Conservation (phyloP, 2,797 vertebrate species). For the Acestrorhynchus altus region DNA sequence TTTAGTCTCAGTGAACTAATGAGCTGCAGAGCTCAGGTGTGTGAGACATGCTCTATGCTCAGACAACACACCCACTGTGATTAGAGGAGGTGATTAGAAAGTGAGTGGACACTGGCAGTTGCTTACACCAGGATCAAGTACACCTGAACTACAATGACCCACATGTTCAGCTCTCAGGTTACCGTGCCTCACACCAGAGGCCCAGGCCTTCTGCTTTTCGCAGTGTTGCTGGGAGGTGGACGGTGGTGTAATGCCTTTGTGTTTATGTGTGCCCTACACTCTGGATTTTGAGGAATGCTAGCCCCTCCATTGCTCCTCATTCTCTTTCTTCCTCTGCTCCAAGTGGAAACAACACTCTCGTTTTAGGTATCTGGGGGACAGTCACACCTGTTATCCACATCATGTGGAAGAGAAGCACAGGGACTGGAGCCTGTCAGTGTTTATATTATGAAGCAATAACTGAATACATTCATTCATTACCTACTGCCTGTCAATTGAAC, state of each 20-base stretch:
- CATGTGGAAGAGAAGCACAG: slow-evolving; percentile 18
- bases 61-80: slow-evolving; percentile 38
- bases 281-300: slow-evolving; percentile 32
- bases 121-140: slow-evolving; percentile 7
- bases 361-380: slow-evolving; percentile 19
- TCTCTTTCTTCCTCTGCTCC: slow-evolving; percentile 19
- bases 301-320: slow-evolving; percentile 6
- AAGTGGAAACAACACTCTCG: slow-evolving; percentile 37
- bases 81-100: slow-evolving; percentile 40
- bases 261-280: slow-evolving; percentile 9
- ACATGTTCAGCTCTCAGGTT: slow-evolving; percentile 30
- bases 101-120: slow-evolving; percentile 15
- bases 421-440: slow-evolving; percentile 16
- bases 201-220: background rate
- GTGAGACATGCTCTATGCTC: background rate
- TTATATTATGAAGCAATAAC: background rate
- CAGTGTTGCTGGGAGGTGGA: background rate
- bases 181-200: slow-evolving; percentile 4
- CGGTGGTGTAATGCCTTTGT: slow-evolving; percentile 22
- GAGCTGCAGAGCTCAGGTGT: background rate
- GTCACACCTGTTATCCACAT: slow-evolving; percentile 44
- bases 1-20: background rate
- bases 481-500: background rate
- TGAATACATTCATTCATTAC: no score
- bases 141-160: slow-evolving; percentile 44